Base-by-base conservation (phyloP, 2,113 vertebrate species). In the Oryzias melastigma region DNA sequence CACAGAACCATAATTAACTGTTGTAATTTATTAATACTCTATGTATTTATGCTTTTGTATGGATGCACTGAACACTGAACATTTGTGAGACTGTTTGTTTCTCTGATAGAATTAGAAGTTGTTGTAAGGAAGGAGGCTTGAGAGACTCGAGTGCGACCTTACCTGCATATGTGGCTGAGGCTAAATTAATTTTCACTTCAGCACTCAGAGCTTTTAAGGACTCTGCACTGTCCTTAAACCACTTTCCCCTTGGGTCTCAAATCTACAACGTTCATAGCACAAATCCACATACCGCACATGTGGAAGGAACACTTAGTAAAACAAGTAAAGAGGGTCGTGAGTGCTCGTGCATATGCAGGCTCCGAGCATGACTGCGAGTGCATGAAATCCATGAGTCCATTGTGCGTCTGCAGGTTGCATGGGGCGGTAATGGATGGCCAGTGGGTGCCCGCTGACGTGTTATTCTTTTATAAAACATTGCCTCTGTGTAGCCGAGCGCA, bases 381-480 rank as follows among this genome's bases (percentile, higher is more conserved):
- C 68, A 62, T 22, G 66, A 59, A 52, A 65, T 74, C 48, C 53
- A 52, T 25, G 70, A 53, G 58, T 64, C 71, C 57, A 51, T 42
- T 63, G 65, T 59, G 53, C 27, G 49, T 69, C 51, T 61, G 79
- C 84, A 75, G 78, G 84, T 75, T 81, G 74, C 63, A 58, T 64
- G 5, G 68, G 65, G 73, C 65, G 85, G 85, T 91, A 91, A 90
- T 90, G 88, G 89, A 92, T 92, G 91, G 78, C 84, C 83, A 44
- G 58, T 64, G 68, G 62, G 78, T 71, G 81, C 76, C 61, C 65
- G 77, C 86, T 90, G 91, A 91, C 88, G 87, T 91, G 89, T 91
- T 92, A 91, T 91, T 92, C 89, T 90, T 89, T 90, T 91, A 90
- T 90, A 90, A 91, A 90, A 90, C 89, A 91, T 90, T 85, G 91